Conservation (phyloP, 2,113 vertebrate species). For the Ciconia boyciana region DNA sequence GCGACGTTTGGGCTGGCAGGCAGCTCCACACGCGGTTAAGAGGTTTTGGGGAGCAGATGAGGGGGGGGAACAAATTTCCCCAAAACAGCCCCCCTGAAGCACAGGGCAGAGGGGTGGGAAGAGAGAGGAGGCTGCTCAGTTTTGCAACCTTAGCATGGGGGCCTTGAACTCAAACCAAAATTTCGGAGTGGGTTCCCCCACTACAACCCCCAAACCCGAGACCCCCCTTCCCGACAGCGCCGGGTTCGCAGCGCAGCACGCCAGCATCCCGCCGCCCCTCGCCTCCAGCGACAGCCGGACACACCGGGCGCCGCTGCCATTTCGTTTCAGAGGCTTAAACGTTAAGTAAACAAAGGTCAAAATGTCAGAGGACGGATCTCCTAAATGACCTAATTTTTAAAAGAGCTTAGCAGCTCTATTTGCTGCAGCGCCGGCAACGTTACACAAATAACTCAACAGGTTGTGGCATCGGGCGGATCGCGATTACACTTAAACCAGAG, state of each 20-base stretch:
- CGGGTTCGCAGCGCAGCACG: accelerated
- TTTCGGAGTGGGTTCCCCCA: neutral
- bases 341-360: slow-evolving; percentile 59
- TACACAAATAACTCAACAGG: neutral
- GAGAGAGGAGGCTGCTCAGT: neutral
- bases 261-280: neutral
- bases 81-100: neutral
- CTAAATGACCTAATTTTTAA: slow-evolving; percentile 68
- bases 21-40: neutral
- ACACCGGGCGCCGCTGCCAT: accelerated
- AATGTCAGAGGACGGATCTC: slow-evolving; percentile 40
- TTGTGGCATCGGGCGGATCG: neutral
- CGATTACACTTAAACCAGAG: neutral
- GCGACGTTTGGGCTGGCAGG: accelerated
- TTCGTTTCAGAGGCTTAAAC: slow-evolving; percentile 3
- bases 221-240: accelerated
- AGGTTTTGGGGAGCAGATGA: neutral
- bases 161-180: neutral
- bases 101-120: neutral
- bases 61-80: neutral
- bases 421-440: accelerated
- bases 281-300: neutral
- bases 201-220: neutral
- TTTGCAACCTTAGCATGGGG: neutral
- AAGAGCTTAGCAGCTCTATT: slow-evolving; percentile 51